Percentiles rank a stretch among this genome's conserved stretches.
These are phyloP conservation scores for Misgurnus mizolepis DNA, from an alignment of 2,113 vertebrate genomes.

Conservation along the genomic window DNA sequence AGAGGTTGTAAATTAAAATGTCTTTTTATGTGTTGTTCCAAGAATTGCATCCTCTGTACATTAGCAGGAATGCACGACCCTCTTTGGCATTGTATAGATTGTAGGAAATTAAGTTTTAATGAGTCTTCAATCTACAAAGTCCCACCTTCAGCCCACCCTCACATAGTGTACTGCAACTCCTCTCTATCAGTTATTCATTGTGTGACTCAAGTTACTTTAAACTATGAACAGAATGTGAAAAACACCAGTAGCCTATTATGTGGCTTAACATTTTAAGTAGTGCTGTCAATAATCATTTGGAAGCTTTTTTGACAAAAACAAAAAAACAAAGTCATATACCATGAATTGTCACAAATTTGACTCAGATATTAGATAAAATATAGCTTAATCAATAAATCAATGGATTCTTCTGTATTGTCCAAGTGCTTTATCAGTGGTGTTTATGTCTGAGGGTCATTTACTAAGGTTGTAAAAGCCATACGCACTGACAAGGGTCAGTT, in stretches of 20 bases:
- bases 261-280: no score
- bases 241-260: no score
- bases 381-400: no score
- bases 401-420: no score
- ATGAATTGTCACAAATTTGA: no score
- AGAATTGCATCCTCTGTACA: conserved; percentile 13
- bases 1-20: conserved; percentile 53
- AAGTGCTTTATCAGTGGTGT: no score
- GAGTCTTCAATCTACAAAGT: neutral
- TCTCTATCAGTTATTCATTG: neutral
- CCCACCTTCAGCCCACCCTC: neutral
- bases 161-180: neutral
- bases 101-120: neutral
- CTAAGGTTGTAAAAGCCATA: neutral
- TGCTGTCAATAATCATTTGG: no score
- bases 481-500: neutral
- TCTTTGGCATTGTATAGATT: neutral
- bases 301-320: no score
- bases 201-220: neutral
- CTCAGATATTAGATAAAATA: no score
- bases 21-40: conserved; percentile 17
- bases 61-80: neutral
- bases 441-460: no score
- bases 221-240: no score
- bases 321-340: no score